phyloP scores from a whole-genome alignment of 2,888 invertebrate species.

The Nineta flava region DNA sequence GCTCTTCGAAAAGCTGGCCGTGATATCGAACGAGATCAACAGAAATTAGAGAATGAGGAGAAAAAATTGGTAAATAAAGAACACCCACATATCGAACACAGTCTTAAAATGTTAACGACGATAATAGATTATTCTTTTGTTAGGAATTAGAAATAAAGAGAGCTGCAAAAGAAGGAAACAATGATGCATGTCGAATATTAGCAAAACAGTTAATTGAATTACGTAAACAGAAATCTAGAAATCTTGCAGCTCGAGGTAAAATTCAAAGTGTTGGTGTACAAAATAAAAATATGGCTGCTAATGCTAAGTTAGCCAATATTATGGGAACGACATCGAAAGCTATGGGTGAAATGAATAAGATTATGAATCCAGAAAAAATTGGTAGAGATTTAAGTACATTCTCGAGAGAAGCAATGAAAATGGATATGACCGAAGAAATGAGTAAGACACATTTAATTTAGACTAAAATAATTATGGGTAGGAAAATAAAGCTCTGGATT shows the following conservation, averaged over 20 bases:
- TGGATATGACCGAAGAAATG: conserved; percentile 95
- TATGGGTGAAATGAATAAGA: conserved; percentile 75
- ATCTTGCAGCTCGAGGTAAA: conserved; percentile 68
- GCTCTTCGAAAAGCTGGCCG: conserved; percentile 63
- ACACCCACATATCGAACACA: background rate
- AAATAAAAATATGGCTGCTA: conserved; percentile 81
- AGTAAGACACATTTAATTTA: conserved; percentile 40
- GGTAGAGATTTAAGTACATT: conserved; percentile 73
- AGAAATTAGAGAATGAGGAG: conserved; percentile 72
- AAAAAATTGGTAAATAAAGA: conserved; percentile 58
- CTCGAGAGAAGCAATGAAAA: conserved; percentile 65
- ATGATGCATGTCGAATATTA: conserved; percentile 63
- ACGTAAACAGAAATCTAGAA: conserved; percentile 73
- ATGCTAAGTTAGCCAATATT: conserved; percentile 70
- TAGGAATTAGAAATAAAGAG: conserved; percentile 80
- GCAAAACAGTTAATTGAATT: conserved; percentile 81
- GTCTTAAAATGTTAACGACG: background rate
- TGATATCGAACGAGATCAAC: conserved; percentile 70
- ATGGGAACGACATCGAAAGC: conserved; percentile 82
- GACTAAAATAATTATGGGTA: background rate
- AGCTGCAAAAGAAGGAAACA: conserved; percentile 74
- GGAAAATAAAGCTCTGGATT: background rate
- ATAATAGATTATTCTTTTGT: conserved; percentile 14
- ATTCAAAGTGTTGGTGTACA: conserved; percentile 62
- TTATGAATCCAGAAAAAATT: conserved; percentile 73